Conservation (phyloP, 1,140 invertebrate genomes). For the Pentalonia nigronervosa region DNA sequence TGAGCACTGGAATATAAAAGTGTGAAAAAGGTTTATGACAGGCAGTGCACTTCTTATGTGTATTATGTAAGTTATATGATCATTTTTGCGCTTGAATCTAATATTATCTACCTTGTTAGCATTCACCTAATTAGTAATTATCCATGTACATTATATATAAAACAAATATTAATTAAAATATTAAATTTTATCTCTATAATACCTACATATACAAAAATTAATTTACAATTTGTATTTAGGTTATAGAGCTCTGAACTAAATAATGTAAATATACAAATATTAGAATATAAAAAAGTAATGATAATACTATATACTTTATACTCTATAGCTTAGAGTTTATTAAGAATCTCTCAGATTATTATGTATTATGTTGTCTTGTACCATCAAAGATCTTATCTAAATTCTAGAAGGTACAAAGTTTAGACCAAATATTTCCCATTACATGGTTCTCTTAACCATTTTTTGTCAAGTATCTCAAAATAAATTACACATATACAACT, state of each 20-base stretch:
- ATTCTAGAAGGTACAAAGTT: too few relatives aligned
- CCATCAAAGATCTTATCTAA: too few relatives aligned
- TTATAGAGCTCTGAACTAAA: not conserved
- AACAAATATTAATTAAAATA: not conserved
- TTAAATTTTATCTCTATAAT: not conserved
- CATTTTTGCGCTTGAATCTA: not conserved
- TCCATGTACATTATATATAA: not conserved
- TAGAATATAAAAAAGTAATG: not conserved
- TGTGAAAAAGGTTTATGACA: not conserved
- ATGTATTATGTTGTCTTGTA: too few relatives aligned
- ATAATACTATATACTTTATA: not conserved
- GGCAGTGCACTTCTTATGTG: not conserved
- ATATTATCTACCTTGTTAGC: not conserved
- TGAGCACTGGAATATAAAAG: not conserved
- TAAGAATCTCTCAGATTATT: too few relatives aligned
- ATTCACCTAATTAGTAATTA: not conserved
- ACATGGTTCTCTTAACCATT: too few relatives aligned
- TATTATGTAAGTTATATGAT: not conserved
- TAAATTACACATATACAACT: too few relatives aligned
- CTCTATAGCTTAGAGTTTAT: not conserved
- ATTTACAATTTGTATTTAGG: not conserved
- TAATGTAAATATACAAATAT: not conserved
- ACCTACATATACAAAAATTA: not conserved
- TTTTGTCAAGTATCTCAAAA: too few relatives aligned
- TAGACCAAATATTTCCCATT: too few relatives aligned